These are phyloP conservation scores for Deilephila elpenor DNA, from an alignment of 2,888 invertebrate genomes.

Conservation along the genomic window DNA sequence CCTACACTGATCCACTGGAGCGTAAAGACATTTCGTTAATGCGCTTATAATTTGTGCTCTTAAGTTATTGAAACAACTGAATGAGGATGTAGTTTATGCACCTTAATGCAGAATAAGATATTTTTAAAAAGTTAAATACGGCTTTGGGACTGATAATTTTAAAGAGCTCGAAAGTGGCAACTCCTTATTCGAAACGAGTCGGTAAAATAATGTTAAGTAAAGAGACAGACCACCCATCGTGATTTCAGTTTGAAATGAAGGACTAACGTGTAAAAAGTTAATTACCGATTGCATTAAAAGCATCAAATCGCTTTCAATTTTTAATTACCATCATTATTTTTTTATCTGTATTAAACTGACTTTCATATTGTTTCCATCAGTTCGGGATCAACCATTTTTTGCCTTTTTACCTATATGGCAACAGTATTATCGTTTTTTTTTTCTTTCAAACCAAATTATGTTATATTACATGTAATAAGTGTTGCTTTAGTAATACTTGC, in stretches of 20 bases:
- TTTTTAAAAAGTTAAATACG: neutral
- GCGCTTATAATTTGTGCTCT: neutral
- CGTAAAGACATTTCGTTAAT: constrained; percentile 12
- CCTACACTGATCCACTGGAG: constrained; percentile 8
- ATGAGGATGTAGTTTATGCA: neutral
- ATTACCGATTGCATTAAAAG: too few species aligned
- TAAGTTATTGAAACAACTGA: neutral
- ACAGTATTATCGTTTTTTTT: too few species aligned
- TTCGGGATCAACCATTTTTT: too few species aligned
- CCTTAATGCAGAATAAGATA: neutral
- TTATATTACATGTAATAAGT: too few species aligned
- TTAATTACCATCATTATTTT: too few species aligned
- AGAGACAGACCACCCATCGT: neutral
- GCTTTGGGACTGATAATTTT: neutral
- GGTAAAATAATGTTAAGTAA: neutral
- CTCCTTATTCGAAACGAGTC: constrained; percentile 3
- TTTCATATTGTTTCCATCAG: too few species aligned
- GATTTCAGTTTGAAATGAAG: neutral
- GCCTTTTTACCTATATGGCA: too few species aligned
- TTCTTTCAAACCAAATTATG: too few species aligned
- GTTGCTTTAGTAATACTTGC: too few species aligned
- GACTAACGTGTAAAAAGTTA: neutral
- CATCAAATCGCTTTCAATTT: too few species aligned
- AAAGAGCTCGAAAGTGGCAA: neutral
- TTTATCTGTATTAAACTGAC: too few species aligned